phyloP scores from a whole-genome alignment of 2,797 vertebrate species.

The Garrulus glandarius region DNA sequence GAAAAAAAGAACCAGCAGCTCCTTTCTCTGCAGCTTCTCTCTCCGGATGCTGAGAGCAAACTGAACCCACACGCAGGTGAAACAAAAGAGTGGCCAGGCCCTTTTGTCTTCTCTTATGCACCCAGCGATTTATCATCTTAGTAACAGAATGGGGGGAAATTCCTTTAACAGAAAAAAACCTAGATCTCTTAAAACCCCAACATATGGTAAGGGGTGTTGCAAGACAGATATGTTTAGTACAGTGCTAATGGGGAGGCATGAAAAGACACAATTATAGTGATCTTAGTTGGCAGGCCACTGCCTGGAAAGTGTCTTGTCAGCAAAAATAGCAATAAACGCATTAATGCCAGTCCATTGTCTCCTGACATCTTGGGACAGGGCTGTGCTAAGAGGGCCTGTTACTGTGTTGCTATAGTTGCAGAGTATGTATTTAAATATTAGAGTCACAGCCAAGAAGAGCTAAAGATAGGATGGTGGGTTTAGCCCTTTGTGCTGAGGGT shows the following conservation, averaged over 20 bases:
- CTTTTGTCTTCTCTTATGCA: too few species aligned
- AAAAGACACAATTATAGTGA: background rate
- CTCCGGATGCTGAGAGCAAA: too few species aligned
- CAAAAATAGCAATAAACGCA: background rate
- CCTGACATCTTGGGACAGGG: background rate
- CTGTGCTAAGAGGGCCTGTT: background rate
- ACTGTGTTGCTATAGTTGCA: background rate
- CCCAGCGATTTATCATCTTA: too few species aligned
- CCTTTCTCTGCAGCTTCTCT: too few species aligned
- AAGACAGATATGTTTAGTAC: constrained; percentile 21
- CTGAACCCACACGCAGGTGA: too few species aligned
- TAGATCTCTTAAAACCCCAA: too few species aligned
- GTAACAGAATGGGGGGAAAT: too few species aligned
- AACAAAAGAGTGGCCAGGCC: too few species aligned
- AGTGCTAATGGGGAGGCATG: background rate
- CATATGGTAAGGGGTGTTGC: background rate
- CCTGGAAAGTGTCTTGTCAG: background rate
- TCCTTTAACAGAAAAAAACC: too few species aligned
- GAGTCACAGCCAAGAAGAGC: background rate
- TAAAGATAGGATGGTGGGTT: background rate
- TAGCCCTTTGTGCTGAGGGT: background rate
- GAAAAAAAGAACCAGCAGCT: too few species aligned
- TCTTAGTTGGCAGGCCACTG: constrained; percentile 46
- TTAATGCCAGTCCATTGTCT: background rate
- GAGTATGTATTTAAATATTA: background rate